Base-by-base conservation (phyloP, 2,888 invertebrate species). In the Calliopum simillimum region DNA sequence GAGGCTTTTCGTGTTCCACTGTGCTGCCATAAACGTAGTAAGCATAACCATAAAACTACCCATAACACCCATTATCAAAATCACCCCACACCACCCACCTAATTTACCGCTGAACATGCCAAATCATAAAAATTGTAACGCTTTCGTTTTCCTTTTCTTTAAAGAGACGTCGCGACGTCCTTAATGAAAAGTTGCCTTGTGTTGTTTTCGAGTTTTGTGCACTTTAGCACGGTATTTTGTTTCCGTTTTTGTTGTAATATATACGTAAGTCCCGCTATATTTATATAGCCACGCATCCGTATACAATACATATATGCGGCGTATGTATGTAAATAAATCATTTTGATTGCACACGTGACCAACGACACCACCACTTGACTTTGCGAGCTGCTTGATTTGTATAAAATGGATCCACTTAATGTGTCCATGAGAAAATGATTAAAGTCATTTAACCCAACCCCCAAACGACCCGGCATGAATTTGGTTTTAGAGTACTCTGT, bases 161-260 rank as follows among this genome's bases (percentile, higher is more conserved):
- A 14, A 46, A 23, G 23, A 62, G 62, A 19, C n/a, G n/a, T n/a
- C n/a, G n/a, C n/a, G n/a, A n/a, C n/a, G 47, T 44, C 51, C 43
- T 62, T 41, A 64, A 64, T 64, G 43, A 64, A 64, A 64, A 41
- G 33, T 43, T 19, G 64, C 49, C 46, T 65, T 49, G 49, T 23
- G 53, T 53, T 33, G 33, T 33, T 33, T 8, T 33, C 8, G 33
- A 33, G 8, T 33, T 79, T 81, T 81, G 81, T 82, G 82, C 83
- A 79, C 81, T 81, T 82, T 82, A 79, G 80, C 81, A 81, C 80
- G 82, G 81, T 79, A 81, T 80, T 83, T 83, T 82, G 82, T 82
- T 82, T 82, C 82, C 83, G 83, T 82, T 82, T 81, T 79, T 82
- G 69, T 46, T 44, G 44, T 44, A 14, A n/a, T 6, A 14, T 12